Base-by-base conservation (phyloP, 92 coral and sea anemone species). In the Parazoanthus darwini region DNA sequence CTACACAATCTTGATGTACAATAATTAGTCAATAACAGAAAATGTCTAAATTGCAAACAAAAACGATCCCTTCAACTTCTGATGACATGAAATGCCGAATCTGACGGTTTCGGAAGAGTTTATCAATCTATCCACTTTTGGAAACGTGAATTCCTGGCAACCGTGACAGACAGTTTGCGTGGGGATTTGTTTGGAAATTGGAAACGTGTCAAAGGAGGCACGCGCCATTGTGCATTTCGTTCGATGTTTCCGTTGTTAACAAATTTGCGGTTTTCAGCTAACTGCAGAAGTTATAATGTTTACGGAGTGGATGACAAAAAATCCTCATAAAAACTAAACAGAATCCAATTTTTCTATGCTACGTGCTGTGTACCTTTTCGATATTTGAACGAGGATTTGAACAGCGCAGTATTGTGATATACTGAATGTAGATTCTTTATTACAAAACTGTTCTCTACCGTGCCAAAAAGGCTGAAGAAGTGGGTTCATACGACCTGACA, bases 181-280 rank as follows among this genome's bases (percentile, higher is more conserved):
- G 75, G 86, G 59, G 58, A 39, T 73, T 22, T 84, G 46, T 68
- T 84, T 38, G 43, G 87, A 84, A 84, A 84, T 70, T 71, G 25
- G 65, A 82, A 82, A 82, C 86, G 58, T 82, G 77, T 82, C 77
- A 79, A 84, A 71, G 15, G 44, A 20, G 25, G 74, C 54, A 29
- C 82, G 22, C 26, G 78, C 38, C 35, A 29, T 70, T 44, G 14
- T 42, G 44, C 23, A 7, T 23, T 29, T 23, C 25, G 22, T 5
- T 48, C 70, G 15, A 36, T 9, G 75, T 29, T 82, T 82, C 86
- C 77, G 78, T 73, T 15, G 63, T n/a, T 70, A 67, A 42, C 58
- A 26, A 22, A 6, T 44, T 83, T 74, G 66, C 77, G 77, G 86
- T 42, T 68, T 10, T 42, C 37, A 82, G 33, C 76, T 38, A 66